Evolutionary conservation across 2,888 invertebrate genomes (phyloP).

Genomic region (Sphaerophoria rueppellii): DNA sequence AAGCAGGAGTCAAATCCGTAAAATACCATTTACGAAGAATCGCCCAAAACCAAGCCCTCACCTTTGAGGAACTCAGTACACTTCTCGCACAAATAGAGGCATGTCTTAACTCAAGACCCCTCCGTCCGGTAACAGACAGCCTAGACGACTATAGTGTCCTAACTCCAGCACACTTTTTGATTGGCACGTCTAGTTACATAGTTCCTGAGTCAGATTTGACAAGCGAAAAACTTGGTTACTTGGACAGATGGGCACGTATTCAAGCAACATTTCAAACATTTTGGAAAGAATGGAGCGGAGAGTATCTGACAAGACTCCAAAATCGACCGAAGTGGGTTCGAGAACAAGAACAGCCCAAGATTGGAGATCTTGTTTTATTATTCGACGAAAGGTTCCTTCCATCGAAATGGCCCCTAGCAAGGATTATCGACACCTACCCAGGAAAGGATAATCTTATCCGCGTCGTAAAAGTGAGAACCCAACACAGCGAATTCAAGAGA

Average conservation of each 20-base stretch:
- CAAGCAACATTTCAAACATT: no score
- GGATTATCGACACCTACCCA: slow-evolving; percentile 3
- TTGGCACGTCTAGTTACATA: not conserved
- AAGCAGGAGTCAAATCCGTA: no score
- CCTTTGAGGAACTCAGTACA: not conserved
- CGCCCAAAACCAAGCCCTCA: not conserved
- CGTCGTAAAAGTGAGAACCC: not conserved
- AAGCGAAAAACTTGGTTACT: not conserved
- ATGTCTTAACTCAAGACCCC: not conserved
- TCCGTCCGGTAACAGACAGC: not conserved
- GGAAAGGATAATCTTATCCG: slow-evolving; percentile 3
- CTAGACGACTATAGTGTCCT: not conserved
- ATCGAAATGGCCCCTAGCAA: slow-evolving; percentile 2
- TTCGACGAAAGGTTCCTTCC: not conserved
- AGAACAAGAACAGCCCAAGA: no score
- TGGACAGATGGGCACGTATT: not conserved
- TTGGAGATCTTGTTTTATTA: not conserved
- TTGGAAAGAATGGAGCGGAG: no score
- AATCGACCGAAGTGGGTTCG: no score
- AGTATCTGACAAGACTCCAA: no score
- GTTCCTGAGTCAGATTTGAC: not conserved
- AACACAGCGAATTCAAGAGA: not conserved
- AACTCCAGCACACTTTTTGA: no score
- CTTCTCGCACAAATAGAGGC: not conserved
- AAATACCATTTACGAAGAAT: no score